Evolutionary conservation across 2,797 vertebrate species (phyloP).

Genomic region (Siniperca obscura): DNA sequence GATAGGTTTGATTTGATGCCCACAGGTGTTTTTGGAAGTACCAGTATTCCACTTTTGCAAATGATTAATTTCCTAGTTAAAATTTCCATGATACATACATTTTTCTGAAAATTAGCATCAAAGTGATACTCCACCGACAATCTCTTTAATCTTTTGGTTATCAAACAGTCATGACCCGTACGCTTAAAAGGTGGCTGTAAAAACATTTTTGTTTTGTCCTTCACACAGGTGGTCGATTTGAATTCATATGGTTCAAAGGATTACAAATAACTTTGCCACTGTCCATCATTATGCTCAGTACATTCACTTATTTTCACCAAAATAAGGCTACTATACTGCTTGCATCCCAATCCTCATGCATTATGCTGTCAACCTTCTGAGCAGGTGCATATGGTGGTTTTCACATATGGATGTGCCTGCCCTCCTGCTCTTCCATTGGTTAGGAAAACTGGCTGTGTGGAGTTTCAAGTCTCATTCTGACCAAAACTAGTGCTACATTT

Average conservation of each 20-base stretch:
- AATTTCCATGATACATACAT: not conserved
- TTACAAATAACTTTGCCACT: not conserved
- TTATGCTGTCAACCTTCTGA: not conserved
- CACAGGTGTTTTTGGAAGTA: not conserved
- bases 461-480: not conserved
- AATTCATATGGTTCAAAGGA: not conserved
- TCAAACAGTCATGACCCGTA: not conserved
- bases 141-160: not conserved
- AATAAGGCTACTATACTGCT: not conserved
- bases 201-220: not conserved
- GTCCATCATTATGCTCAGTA: not conserved
- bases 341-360: not conserved
- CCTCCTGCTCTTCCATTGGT: not conserved
- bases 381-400: too few species aligned
- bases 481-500: not conserved
- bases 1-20: conserved; percentile 4
- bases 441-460: not conserved
- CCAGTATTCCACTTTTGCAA: not conserved
- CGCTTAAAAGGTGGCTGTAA: conserved; percentile 1
- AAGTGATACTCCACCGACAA: not conserved
- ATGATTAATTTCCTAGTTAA: not conserved
- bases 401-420: not conserved
- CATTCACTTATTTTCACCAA: not conserved
- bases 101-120: not conserved
- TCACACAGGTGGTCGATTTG: not conserved